These are phyloP conservation scores for Ectemnius continuus DNA, from an alignment of 2,888 invertebrate species.

Conservation along the genomic window DNA sequence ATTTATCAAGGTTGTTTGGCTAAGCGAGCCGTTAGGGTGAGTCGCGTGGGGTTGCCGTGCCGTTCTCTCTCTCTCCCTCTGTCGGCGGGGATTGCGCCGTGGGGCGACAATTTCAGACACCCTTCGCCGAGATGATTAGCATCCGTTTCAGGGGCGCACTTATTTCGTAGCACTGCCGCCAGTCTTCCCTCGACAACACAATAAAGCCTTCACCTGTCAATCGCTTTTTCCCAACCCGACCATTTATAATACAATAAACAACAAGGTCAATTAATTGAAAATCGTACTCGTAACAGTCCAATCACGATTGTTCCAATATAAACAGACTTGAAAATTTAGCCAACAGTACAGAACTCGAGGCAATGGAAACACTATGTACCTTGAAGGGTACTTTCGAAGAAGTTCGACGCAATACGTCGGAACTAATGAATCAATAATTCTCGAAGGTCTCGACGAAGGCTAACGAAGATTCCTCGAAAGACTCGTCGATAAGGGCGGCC, in stretches of 20 bases:
- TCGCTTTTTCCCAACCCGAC: background rate
- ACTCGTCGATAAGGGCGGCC: slow-evolving; percentile 55
- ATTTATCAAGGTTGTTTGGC: slow-evolving; percentile 76
- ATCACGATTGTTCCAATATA: too few species aligned
- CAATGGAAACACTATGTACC: too few species aligned
- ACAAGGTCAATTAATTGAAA: too few species aligned
- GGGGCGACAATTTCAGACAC: slow-evolving; percentile 74
- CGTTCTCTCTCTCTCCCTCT: too few species aligned
- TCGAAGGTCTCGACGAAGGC: too few species aligned
- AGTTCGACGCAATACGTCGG: too few species aligned
- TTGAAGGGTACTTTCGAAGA: too few species aligned
- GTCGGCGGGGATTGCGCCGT: slow-evolving; percentile 61
- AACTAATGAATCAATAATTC: too few species aligned
- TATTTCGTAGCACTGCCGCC: slow-evolving; percentile 45
- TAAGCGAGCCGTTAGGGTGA: slow-evolving; percentile 73
- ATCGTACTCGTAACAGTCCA: too few species aligned
- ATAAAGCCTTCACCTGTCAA: background rate
- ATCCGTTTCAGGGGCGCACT: slow-evolving; percentile 70
- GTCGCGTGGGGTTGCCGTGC: slow-evolving; percentile 61
- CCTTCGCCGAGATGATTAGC: slow-evolving; percentile 74
- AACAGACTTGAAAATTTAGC: too few species aligned
- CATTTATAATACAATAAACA: too few species aligned
- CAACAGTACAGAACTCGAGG: too few species aligned
- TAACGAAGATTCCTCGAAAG: slow-evolving; percentile 16
- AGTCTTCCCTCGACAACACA: slow-evolving; percentile 18